These are phyloP conservation scores for Coptotermes formosanus DNA, from an alignment of 1,140 invertebrate species.

Conservation along the genomic window DNA sequence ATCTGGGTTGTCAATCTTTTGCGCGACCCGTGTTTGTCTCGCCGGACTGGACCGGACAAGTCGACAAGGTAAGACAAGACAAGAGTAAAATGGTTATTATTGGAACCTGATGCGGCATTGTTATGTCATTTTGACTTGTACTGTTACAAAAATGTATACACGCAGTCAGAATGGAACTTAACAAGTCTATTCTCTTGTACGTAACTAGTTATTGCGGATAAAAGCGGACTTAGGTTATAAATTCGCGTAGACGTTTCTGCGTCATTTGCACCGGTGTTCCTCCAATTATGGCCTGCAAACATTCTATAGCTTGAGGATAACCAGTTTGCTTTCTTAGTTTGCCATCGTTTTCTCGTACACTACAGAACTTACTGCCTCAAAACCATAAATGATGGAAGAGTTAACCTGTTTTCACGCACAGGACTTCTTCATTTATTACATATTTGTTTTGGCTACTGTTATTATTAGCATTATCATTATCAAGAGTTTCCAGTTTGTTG, in stretches of 20 bases:
- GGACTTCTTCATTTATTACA: too few relatives aligned
- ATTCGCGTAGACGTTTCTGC: neutral
- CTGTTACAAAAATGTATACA: neutral
- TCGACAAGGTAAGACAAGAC: neutral
- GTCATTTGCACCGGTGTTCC: neutral
- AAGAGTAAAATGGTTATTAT: neutral
- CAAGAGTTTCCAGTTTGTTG: too few relatives aligned
- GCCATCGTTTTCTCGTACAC: too few relatives aligned
- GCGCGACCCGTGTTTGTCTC: slow-evolving; percentile 16
- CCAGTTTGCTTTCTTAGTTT: too few relatives aligned
- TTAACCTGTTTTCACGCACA: too few relatives aligned
- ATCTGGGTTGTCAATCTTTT: slow-evolving; percentile 26
- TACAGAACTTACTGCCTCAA: too few relatives aligned
- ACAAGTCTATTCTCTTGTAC: neutral
- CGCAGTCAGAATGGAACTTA: neutral
- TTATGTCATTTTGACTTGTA: neutral
- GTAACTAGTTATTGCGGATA: neutral
- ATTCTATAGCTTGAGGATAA: too few relatives aligned
- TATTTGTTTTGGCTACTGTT: too few relatives aligned
- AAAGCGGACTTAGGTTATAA: neutral
- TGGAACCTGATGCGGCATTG: slow-evolving; percentile 4
- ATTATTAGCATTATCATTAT: too few relatives aligned
- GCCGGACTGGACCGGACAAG: neutral
- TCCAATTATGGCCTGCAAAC: neutral
- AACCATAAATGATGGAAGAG: too few relatives aligned